Evolutionary conservation across 2,888 invertebrate species (phyloP), one percentile per base, ranked within the genome.

Genomic region (Clistopyga incitator): DNA sequence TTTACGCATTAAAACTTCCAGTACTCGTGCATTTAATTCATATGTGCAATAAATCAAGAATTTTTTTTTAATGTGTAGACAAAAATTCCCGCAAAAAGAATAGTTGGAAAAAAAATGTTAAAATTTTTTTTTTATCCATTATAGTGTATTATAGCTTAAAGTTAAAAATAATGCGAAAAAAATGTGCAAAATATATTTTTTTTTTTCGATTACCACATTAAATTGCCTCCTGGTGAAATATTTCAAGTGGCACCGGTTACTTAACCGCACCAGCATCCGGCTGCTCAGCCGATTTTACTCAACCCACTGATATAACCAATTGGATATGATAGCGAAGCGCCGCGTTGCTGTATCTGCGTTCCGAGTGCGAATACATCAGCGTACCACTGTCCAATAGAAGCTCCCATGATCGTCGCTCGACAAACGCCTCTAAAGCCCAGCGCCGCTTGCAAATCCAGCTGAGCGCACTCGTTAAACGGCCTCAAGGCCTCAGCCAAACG

Each of bases 401-500:
- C 54, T 59, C 59, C 59, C 59, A 61, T 61, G 29, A 34, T 61
- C 59, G 59, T 34, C n/a, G 34, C 59, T 61, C 29, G n/a, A 34
- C 29, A 29, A 61, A 34, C 29, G 15, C 59, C 18, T 8, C 18
- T 29, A 42, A 34, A 52, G 6, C 29, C 50, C 29, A 67, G 1
- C 18, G 42, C 65, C 64, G 75, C 52, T 65, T 75, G 64, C 20
- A 75, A 75, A 75, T 74, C 74, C 74, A 50, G 47, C 47, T n/a
- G 18, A 67, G 64, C 67, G 67, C 25, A 52, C 42, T 70, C 70
- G 70, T 47, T 77, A 77, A 77, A 68, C 67, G 56, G 29, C 59
- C 67, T 77, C 77, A 77, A 77, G 77, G 77, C 67, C 77, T 68
- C 8, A 34, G 56, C n/a, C n/a, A 68, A 77, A 47, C 67, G 77